Conservation (phyloP, 1,140 invertebrate species). For the Brachionus paranguensis region DNA sequence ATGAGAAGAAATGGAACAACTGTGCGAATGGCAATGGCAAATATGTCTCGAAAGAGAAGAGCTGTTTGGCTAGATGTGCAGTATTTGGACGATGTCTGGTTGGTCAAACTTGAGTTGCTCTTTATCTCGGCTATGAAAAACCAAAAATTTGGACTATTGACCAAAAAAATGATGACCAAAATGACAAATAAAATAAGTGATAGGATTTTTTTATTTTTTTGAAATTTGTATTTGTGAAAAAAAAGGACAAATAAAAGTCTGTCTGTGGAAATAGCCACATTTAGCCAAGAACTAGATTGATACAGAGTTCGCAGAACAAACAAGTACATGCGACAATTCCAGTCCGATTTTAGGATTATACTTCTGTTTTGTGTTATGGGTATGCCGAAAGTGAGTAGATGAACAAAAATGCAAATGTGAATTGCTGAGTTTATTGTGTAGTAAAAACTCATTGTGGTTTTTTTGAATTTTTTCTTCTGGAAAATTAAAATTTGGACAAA, state of each 20-base stretch:
- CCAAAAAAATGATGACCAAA: neutral
- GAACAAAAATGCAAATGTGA: neutral
- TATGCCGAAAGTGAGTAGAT: neutral
- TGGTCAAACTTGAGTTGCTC: neutral
- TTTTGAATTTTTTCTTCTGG: neutral
- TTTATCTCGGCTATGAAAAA: neutral
- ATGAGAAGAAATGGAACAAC: neutral
- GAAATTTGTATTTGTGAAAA: neutral
- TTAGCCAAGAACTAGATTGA: neutral
- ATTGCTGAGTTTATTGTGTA: neutral
- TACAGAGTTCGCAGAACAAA: neutral
- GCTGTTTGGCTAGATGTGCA: neutral
- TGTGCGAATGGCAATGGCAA: neutral
- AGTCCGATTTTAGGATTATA: neutral
- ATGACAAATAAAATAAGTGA: neutral
- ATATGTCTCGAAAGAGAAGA: neutral
- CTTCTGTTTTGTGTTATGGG: neutral
- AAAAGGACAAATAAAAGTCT: neutral
- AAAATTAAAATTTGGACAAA: neutral
- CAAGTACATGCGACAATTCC: neutral
- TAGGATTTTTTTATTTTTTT: neutral
- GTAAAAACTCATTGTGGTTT: neutral
- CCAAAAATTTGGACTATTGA: neutral
- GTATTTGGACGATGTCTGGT: neutral
- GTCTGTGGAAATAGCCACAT: neutral